Conservation (phyloP, 35 echinoderm and acorn worm species). For the Hemicentrotus pulcherrimus region DNA sequence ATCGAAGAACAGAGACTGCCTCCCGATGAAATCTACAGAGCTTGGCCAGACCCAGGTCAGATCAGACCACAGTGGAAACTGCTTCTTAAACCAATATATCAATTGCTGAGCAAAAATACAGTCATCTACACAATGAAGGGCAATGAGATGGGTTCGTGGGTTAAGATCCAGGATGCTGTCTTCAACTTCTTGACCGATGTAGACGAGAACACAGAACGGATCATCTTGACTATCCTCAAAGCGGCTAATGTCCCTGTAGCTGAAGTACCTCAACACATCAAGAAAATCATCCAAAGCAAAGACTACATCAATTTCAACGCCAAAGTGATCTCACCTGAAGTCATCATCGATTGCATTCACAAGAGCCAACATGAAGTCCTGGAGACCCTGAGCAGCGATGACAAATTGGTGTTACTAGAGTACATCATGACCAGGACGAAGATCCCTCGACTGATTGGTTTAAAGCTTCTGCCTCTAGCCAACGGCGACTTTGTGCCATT, state of each 20-base stretch:
- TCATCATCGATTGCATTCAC: constrained; percentile 45
- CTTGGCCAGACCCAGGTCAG: constrained; percentile 58
- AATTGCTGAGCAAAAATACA: constrained; percentile 44
- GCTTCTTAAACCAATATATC: constrained; percentile 58
- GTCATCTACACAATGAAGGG: constrained; percentile 63
- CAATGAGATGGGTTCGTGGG: constrained; percentile 48
- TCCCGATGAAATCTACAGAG: constrained; percentile 62
- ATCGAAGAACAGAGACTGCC: neutral
- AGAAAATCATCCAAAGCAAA: neutral
- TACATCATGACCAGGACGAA: constrained; percentile 52
- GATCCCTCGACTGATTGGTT: constrained; percentile 25
- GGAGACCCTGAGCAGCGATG: constrained; percentile 11
- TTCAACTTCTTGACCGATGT: constrained; percentile 40
- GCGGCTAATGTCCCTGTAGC: constrained; percentile 13
- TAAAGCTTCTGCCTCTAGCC: constrained; percentile 59
- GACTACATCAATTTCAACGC: neutral
- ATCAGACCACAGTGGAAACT: constrained; percentile 58
- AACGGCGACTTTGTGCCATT: constrained; percentile 58
- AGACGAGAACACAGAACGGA: constrained; percentile 10
- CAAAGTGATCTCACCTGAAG: constrained; percentile 28
- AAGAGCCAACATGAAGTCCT: constrained; percentile 14
- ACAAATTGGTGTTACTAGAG: constrained; percentile 56
- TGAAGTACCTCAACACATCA: constrained; percentile 33
- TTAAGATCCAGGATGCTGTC: constrained; percentile 52
- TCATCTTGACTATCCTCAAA: constrained; percentile 46